Base-by-base conservation (phyloP, 2,888 invertebrate genomes). In the Lepidocyrtinus sp. region DNA sequence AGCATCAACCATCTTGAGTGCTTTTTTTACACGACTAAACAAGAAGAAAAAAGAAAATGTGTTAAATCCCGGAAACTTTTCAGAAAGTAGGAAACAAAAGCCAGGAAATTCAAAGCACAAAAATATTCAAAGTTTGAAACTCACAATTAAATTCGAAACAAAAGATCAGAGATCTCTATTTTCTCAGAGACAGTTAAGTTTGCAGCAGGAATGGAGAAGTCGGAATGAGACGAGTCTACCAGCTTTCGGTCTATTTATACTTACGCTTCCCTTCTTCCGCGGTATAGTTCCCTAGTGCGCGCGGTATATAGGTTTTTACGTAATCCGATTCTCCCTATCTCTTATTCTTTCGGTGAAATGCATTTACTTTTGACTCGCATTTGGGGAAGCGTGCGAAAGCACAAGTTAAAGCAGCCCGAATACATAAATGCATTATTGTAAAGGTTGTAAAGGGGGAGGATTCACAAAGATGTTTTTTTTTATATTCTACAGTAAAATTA, bases 1-100 rank as follows among this genome's bases (percentile, higher is more conserved):
- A 89, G 95, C 94, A 91, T 97, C 96, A 91, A 96, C 96, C 96
- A 96, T 96, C 84, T 88, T 90, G 64, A 61, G 5, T 50, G 19
- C 24, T 36, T 36, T 72, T 55, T 63, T 68, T 64, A 25, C 24
- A 55, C 55, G 55, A n/a, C 55, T 55, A 55, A n/a, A 36, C 36
- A 36, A 55, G 17, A 55, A 22, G 12, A 71, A 27, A 59, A 22
- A 36, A 68, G 45, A 68, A 55, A 55, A n/a, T n/a, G n/a, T 12
- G 2, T 62, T 3, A 12, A 64, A 24, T 25, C 25, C 12, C 64
- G 27, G 26, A 64, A 64, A 64, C 17, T n/a, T n/a, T n/a, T n/a
- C n/a, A 19, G 21, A 59, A 59, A 59, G 3, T 15, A 55, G 22
- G 19, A 59, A 2, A 3, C n/a, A 55, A 15, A 55, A 9, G 55